A percentile compares a stretch with the other conserved stretches of the same genome.
These are phyloP conservation scores for Parazoanthus atlanticus DNA, from an alignment of 92 coral and sea anemone species.

Conservation along the genomic window DNA sequence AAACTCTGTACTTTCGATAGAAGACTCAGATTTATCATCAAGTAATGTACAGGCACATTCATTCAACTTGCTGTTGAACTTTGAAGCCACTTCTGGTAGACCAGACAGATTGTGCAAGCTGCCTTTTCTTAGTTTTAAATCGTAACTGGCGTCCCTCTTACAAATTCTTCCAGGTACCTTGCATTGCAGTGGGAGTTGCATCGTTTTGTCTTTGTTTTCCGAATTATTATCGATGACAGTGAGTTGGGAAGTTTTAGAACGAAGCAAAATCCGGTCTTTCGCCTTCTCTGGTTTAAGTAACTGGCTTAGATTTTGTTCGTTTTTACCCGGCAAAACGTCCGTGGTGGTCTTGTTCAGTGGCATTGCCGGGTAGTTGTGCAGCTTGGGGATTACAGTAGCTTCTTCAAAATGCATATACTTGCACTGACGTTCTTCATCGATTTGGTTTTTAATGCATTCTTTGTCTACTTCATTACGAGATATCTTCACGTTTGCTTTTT, in stretches of 20 bases:
- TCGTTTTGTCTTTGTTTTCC: not conserved
- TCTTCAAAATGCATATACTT: not conserved
- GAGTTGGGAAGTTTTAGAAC: not conserved
- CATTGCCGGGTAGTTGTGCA: not conserved
- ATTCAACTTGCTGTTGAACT: not conserved
- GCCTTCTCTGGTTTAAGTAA: not conserved
- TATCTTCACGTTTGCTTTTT: not conserved
- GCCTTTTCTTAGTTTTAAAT: not conserved
- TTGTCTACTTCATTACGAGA: not conserved
- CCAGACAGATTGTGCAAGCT: not conserved
- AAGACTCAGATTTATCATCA: not conserved
- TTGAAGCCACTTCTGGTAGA: not conserved
- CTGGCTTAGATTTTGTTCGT: not conserved
- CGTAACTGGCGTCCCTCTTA: not conserved
- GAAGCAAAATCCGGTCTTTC: not conserved
- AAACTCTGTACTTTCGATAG: not conserved
- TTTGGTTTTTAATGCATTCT: not conserved
- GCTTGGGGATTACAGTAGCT: not conserved
- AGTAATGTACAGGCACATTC: not conserved
- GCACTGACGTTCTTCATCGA: not conserved
- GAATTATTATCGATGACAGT: not conserved
- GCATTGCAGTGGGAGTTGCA: not conserved
- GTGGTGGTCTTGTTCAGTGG: not conserved
- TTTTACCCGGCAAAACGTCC: not conserved
- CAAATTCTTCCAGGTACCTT: not conserved